Evolutionary conservation across 2,797 vertebrate genomes (phyloP).

Genomic region (Rhinatrema bivittatum): DNA sequence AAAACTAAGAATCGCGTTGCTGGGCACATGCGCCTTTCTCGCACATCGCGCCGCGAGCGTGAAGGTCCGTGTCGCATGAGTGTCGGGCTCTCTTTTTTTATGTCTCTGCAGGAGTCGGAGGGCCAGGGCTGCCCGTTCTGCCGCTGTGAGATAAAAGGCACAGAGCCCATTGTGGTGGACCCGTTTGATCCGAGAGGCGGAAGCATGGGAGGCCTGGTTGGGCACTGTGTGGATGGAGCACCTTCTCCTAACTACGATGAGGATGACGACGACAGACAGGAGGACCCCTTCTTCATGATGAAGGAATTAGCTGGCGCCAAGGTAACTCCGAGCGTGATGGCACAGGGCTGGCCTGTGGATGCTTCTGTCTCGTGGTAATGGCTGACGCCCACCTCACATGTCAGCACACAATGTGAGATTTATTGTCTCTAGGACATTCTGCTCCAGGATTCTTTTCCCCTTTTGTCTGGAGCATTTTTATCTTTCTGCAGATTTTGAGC

Average conservation of each 20-base stretch:
- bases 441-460: no score
- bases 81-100: no score
- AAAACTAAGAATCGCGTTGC: not conserved
- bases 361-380: no score
- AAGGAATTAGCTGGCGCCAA: conserved; percentile 84
- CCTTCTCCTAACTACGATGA: conserved; percentile 90
- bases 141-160: conserved; percentile 96
- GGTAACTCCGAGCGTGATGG: no score
- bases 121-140: conserved; percentile 96
- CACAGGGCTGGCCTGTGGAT: no score
- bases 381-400: no score
- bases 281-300: conserved; percentile 92
- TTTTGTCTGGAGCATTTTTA: no score
- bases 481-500: no score
- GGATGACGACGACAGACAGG: conserved; percentile 85
- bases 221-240: conserved; percentile 74
- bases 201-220: conserved; percentile 56
- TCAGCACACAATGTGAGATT: no score
- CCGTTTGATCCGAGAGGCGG: conserved; percentile 89
- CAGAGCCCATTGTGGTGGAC: conserved; percentile 92
- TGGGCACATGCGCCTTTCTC: not conserved
- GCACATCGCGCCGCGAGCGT: no score
- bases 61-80: no score
- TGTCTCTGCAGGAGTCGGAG: conserved; percentile 83
- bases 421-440: no score